These are phyloP conservation scores for Emys orbicularis DNA, from an alignment of 2,797 vertebrate species.

Conservation along the genomic window DNA sequence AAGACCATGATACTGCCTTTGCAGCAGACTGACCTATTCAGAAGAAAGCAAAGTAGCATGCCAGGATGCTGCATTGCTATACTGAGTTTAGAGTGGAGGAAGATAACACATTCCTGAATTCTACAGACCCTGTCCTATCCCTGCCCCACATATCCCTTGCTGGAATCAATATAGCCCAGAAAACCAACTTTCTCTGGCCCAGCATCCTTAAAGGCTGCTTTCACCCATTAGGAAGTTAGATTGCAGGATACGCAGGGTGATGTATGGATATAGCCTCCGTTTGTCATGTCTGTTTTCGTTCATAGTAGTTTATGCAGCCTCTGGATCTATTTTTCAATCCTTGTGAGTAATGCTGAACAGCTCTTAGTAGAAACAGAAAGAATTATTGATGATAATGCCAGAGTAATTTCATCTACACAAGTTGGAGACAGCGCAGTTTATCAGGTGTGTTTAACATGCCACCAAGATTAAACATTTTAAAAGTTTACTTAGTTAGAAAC, in stretches of 20 bases:
- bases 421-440: neutral
- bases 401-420: conserved; percentile 39
- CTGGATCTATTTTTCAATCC: neutral
- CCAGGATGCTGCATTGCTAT: neutral
- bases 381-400: conserved; percentile 40
- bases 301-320: fast-evolving
- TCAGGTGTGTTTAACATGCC: neutral
- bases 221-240: neutral
- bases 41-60: neutral
- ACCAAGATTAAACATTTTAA: neutral
- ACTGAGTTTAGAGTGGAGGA: neutral
- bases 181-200: neutral
- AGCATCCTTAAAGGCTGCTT: fast-evolving
- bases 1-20: neutral
- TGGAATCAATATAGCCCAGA: neutral
- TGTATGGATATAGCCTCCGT: neutral
- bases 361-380: conserved; percentile 28
- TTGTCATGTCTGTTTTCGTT: neutral
- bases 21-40: neutral
- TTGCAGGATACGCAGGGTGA: neutral
- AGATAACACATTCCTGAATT: neutral
- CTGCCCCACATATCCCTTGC: neutral
- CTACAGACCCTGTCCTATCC: neutral
- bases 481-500: conserved; percentile 10
- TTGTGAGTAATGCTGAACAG: neutral